Percentiles rank a stretch among this genome's conserved stretches.
Evolutionary conservation across 2,888 invertebrate genomes (phyloP).

Genomic region (Oscheius sp.): DNA sequence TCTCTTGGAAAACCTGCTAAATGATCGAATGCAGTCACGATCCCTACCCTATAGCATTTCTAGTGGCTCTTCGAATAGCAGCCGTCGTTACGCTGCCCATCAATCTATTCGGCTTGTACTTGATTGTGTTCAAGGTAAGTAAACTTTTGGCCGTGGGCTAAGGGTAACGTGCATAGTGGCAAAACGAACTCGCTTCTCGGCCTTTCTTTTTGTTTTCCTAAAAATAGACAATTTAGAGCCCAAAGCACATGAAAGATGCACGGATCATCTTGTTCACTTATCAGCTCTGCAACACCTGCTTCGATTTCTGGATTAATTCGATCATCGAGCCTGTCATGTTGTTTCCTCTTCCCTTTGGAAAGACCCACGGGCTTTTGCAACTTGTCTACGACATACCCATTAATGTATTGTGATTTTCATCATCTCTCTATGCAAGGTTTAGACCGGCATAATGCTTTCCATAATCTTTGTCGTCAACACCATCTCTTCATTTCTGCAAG

Average conservation of each 20-base stretch:
- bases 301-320: slow-evolving; percentile 13
- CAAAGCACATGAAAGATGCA: slow-evolving; percentile 19
- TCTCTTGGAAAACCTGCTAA: too few species aligned
- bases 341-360: slow-evolving; percentile 29
- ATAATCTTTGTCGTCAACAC: background rate
- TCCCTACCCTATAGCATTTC: slow-evolving; percentile 16
- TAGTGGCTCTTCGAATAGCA: slow-evolving; percentile 12
- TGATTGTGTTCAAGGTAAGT: slow-evolving; percentile 22
- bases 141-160: background rate
- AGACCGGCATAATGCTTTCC: slow-evolving; percentile 20
- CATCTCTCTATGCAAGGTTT: background rate
- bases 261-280: slow-evolving; percentile 10
- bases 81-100: slow-evolving; percentile 21
- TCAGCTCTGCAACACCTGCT: slow-evolving; percentile 7
- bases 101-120: slow-evolving; percentile 35
- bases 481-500: slow-evolving; percentile 1
- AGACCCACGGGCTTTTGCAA: background rate
- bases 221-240: slow-evolving; percentile 16
- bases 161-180: too few species aligned
- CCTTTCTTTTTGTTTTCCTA: slow-evolving; percentile 4
- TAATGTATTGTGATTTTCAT: background rate
- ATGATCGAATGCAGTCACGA: slow-evolving; percentile 32
- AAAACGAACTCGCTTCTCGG: too few species aligned
- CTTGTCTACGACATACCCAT: background rate
- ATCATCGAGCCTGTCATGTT: slow-evolving; percentile 28